Evolutionary conservation across 2,797 vertebrate species (phyloP).

Genomic region (Otus scops): DNA sequence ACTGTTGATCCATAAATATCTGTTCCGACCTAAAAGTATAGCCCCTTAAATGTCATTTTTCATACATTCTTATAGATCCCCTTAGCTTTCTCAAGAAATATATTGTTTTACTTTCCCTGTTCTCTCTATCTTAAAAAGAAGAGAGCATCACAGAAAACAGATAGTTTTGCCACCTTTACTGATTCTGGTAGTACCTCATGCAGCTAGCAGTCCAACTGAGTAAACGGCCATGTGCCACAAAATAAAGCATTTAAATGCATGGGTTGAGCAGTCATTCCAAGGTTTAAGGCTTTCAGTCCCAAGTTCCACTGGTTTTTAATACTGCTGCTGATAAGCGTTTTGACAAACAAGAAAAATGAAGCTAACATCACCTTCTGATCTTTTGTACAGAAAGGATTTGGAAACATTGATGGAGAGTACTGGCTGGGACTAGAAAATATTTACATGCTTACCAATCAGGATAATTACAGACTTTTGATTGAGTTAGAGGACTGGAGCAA

Average conservation of each 20-base stretch:
- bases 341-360: neutral
- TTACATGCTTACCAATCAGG: constrained; percentile 90
- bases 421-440: constrained; percentile 97
- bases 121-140: neutral
- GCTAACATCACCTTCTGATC: neutral
- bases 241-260: neutral
- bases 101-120: neutral
- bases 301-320: neutral
- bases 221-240: neutral
- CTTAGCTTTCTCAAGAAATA: neutral
- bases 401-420: constrained; percentile 94
- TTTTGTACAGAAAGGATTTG: constrained; percentile 91
- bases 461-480: constrained; percentile 92
- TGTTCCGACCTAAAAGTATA: neutral
- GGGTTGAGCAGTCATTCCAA: neutral
- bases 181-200: neutral
- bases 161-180: neutral
- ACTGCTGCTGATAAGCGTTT: neutral
- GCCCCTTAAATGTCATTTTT: neutral
- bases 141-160: neutral
- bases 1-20: neutral
- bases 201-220: neutral
- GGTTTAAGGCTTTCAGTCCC: neutral
- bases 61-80: neutral
- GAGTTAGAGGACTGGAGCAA: constrained; percentile 98